Conservation (phyloP, 2,113 vertebrate species). For the Bos javanicus region DNA sequence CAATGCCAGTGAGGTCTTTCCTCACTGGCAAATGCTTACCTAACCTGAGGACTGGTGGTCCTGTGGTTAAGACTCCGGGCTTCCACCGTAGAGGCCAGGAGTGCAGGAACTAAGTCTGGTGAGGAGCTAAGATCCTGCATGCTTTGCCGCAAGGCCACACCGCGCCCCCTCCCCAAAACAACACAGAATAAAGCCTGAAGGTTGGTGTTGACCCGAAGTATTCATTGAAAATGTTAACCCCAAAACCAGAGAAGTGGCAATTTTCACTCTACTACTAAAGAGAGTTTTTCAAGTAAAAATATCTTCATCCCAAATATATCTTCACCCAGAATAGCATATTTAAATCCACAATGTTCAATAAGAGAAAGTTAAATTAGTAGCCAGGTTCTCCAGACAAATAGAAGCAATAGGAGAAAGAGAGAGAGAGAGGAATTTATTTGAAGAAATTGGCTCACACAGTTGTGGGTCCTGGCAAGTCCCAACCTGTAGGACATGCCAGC, state of each 20-base stretch:
- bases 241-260: not conserved
- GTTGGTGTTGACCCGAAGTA: not conserved
- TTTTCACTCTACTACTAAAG: not conserved
- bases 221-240: conserved; percentile 1
- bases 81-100: not conserved
- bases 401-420: not conserved
- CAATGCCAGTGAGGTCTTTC: not conserved
- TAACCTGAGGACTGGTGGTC: not conserved
- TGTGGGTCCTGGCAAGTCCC: not conserved
- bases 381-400: not conserved
- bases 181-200: not conserved
- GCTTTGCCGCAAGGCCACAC: not conserved
- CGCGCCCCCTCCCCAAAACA: not conserved
- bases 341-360: not conserved
- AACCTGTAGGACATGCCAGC: not conserved
- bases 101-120: not conserved
- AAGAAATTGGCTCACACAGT: not conserved
- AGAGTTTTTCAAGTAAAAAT: not conserved
- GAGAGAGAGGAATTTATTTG: not conserved
- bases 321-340: not conserved
- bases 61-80: not conserved
- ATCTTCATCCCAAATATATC: not conserved
- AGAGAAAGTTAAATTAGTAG: not conserved
- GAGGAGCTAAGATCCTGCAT: not conserved
- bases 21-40: not conserved